These are phyloP conservation scores for Falco concolor DNA, from an alignment of 2,797 vertebrate species.

Conservation along the genomic window DNA sequence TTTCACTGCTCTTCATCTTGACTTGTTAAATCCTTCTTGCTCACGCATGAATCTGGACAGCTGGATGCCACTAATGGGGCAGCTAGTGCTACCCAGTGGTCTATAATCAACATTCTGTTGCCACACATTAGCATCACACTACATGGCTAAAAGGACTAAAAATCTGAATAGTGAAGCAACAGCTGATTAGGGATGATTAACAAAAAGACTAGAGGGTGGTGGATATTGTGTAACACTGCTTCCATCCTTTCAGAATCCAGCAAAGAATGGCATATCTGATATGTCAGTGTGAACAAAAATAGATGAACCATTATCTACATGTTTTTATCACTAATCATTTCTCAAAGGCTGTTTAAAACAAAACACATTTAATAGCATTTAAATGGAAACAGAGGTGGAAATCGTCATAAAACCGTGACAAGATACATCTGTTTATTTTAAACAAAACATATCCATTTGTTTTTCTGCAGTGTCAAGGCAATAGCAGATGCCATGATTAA, in stretches of 20 bases:
- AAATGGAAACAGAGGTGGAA: not conserved
- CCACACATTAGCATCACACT: not conserved
- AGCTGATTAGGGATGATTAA: constrained; percentile 43
- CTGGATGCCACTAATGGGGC: constrained; percentile 12
- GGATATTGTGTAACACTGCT: not conserved
- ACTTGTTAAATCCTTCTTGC: constrained; percentile 24
- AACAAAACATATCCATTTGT: not conserved
- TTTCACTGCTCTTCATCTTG: constrained; percentile 19
- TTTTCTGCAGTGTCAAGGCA: not conserved
- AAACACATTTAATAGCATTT: not conserved
- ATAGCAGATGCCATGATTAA: not conserved
- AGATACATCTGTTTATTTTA: not conserved
- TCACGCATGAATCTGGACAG: constrained; percentile 32
- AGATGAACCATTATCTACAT: not conserved
- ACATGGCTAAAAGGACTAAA: constrained; percentile 17
- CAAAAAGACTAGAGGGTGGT: not conserved
- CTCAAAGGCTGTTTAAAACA: not conserved
- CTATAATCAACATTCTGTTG: constrained; percentile 36
- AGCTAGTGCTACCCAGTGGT: constrained; percentile 13
- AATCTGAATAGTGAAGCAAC: constrained; percentile 45
- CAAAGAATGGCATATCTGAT: not conserved
- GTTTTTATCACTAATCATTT: not conserved
- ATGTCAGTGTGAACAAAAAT: not conserved
- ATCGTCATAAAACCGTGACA: not conserved
- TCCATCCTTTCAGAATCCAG: not conserved